Conservation (phyloP, 2,797 vertebrate genomes). For the Aulostomus chinensis region DNA sequence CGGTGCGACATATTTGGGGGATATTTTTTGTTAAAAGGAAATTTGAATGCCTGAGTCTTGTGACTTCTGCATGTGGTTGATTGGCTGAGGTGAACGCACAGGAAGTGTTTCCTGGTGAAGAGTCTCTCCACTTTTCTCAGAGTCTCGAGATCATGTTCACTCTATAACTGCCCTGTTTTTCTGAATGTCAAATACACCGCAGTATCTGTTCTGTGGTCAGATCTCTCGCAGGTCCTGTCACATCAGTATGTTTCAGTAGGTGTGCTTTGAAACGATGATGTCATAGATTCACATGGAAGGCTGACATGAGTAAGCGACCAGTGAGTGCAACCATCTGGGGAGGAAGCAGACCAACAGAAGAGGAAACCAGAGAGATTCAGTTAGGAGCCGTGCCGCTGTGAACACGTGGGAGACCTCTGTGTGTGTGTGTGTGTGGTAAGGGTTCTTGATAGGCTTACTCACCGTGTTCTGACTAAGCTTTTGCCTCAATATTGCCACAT, state of each 20-base stretch:
- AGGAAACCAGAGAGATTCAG: conserved; percentile 36
- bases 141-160: neutral
- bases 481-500: conserved; percentile 19
- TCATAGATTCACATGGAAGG: conserved; percentile 31
- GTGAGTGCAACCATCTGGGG: conserved; percentile 53
- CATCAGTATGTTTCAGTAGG: conserved; percentile 6
- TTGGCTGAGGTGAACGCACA: conserved; percentile 17
- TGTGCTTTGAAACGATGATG: conserved; percentile 30
- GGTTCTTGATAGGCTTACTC: conserved; percentile 24
- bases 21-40: no score
- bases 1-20: no score
- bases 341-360: conserved; percentile 42
- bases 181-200: conserved; percentile 2
- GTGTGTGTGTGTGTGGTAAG: conserved; percentile 1
- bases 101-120: conserved; percentile 28
- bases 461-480: conserved; percentile 34
- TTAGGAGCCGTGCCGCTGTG: conserved; percentile 17
- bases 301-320: conserved; percentile 50
- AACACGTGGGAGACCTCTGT: conserved; percentile 2
- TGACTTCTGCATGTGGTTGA: conserved; percentile 6
- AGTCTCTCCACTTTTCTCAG: neutral
- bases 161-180: no score
- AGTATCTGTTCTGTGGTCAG: conserved; percentile 1
- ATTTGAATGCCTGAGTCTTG: neutral
- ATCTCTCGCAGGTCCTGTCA: neutral